phyloP scores from a whole-genome alignment of 2,888 invertebrate species.

The Mimachlamys varia region DNA sequence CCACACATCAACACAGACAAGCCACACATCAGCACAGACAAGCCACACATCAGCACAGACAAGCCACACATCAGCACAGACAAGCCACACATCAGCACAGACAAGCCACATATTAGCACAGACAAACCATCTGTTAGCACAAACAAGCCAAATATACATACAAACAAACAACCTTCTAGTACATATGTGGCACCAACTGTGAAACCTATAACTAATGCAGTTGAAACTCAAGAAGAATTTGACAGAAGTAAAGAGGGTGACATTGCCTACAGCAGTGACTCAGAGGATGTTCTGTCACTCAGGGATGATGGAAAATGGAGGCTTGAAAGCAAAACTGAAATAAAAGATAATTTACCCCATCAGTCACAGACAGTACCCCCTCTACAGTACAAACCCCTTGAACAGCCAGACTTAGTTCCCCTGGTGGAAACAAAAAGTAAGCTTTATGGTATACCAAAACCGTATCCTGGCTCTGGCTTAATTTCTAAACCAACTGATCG shows the following conservation, averaged over 20 bases:
- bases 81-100: not conserved
- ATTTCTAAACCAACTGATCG: not conserved
- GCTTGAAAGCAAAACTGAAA: too few species aligned
- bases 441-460: not conserved
- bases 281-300: too few species aligned
- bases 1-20: too few species aligned
- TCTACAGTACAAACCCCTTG: not conserved
- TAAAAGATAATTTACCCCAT: too few species aligned
- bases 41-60: not conserved
- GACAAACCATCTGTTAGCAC: not conserved
- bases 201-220: not conserved
- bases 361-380: not conserved
- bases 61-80: not conserved
- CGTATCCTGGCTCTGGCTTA: not conserved
- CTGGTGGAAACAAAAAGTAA: slow-evolving; percentile 5
- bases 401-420: not conserved
- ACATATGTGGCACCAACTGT: not conserved
- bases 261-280: not conserved
- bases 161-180: not conserved
- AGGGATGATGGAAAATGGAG: too few species aligned
- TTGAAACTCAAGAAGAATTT: not conserved
- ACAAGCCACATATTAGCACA: not conserved
- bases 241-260: not conserved
- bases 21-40: too few species aligned
- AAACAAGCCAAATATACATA: not conserved